Conservation (phyloP, 2,888 invertebrate species). For the Ceramica pisi region DNA sequence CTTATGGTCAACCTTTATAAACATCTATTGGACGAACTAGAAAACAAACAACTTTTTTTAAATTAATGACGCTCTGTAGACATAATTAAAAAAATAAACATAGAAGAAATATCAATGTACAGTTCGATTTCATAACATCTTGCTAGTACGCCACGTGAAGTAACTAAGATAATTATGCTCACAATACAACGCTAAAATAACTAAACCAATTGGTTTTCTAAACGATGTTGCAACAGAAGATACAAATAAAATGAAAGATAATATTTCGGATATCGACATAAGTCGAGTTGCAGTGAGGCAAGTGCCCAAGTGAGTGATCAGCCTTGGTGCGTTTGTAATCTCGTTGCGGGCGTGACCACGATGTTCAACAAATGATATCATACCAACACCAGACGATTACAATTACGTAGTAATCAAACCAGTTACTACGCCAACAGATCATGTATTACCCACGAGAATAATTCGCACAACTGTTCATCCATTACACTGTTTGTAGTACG, state of each 20-base stretch:
- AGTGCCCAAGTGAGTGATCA: conserved; percentile 73
- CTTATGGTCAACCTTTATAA: not conserved
- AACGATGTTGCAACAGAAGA: conserved; percentile 39
- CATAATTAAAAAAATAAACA: not conserved
- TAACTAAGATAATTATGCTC: conserved; percentile 4
- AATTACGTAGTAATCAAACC: conserved; percentile 87
- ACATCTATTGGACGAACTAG: not conserved
- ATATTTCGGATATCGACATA: conserved; percentile 60
- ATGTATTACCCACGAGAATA: conserved; percentile 45
- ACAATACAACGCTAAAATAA: conserved; percentile 42
- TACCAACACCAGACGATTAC: conserved; percentile 83
- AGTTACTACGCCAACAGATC: conserved; percentile 69
- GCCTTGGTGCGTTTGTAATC: conserved; percentile 79
- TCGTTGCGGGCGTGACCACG: conserved; percentile 81
- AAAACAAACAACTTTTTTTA: conserved; percentile 11
- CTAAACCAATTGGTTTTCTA: conserved; percentile 29
- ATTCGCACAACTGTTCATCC: conserved; percentile 60
- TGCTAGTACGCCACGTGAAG: conserved; percentile 3
- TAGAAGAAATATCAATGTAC: conserved; percentile 17
- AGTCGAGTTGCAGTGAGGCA: conserved; percentile 59
- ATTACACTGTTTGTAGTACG: conserved; percentile 63
- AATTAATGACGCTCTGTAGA: not conserved
- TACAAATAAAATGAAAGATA: conserved; percentile 56
- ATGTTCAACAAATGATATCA: conserved; percentile 87
- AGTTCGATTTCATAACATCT: conserved; percentile 22